Evolutionary conservation across 2,888 invertebrate species (phyloP), one percentile per base, ranked within the genome.

Genomic region (Marronus borbonicus): DNA sequence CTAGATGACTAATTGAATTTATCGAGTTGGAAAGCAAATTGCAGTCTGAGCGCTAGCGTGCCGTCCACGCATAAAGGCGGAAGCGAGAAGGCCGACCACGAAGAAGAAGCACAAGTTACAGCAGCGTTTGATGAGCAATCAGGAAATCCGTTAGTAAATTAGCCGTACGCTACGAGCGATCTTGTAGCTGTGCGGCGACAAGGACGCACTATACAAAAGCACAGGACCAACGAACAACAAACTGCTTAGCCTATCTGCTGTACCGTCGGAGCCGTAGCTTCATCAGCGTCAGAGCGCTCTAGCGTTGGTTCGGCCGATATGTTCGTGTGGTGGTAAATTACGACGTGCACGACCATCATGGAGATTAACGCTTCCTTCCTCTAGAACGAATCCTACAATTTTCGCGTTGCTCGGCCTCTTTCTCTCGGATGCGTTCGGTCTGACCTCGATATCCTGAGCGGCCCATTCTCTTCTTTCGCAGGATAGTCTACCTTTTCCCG

Each of bases 91-190:
- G 31, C 36, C 36, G 3, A 64, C 39, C 36, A 58, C 55, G 55
- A 58, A 58, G 55, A 58, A 58, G 55, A 20, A 58, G 55, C 20
- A 20, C 55, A 58, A 24, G 17, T 3, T 76, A 65, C 44, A 28
- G 69, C 78, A 74, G 3, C 31, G 31, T 74, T 79, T 79, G 80
- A 81, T 80, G 80, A 79, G 80, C 77, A 80, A 79, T 80, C 78
- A 80, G 79, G 81, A 80, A 77, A 81, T 81, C 80, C 78, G 80
- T 78, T 78, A 81, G 76, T 77, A 79, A 79, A 79, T 80, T 81
- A 81, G 69, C 78, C 78, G 65, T 66, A 65, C 75, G 28, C 69
- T 64, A 60, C 44, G 60, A 52, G 62, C 70, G 69, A 79, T 76
- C 75, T 20, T 76, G 62, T 50, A 55, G 77, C 44, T 52, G 28